These are phyloP conservation scores for Allenopithecus nigroviridis DNA, from an alignment of 2,797 vertebrate genomes.

Conservation along the genomic window DNA sequence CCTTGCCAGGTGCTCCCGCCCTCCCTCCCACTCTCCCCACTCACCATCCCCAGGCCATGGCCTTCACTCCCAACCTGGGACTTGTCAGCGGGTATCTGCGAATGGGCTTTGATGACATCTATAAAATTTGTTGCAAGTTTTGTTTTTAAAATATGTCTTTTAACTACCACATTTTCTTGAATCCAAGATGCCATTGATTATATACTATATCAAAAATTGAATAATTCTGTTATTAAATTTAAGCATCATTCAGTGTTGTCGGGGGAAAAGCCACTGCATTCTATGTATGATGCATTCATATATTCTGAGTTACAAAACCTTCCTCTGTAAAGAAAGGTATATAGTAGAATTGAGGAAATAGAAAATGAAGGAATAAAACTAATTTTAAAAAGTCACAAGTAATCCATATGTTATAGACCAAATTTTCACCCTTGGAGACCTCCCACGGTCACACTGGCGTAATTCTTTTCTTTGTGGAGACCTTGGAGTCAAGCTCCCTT, in stretches of 20 bases:
- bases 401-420: neutral
- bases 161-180: neutral
- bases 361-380: neutral
- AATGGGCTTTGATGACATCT: neutral
- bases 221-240: neutral
- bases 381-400: neutral
- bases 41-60: neutral
- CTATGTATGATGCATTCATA: neutral
- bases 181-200: neutral
- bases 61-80: neutral
- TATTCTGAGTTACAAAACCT: neutral
- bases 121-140: neutral
- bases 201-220: neutral
- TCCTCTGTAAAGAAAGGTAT: neutral
- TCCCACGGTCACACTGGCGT: neutral
- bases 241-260: neutral
- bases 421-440: neutral
- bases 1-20: neutral
- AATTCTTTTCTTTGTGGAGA: neutral
- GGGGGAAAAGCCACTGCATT: neutral
- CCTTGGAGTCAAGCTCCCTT: neutral
- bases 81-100: neutral
- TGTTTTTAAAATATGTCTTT: conserved; percentile 17
- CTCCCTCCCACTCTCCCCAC: rapidly evolving
- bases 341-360: neutral